Base-by-base conservation (phyloP, 1,140 invertebrate genomes). In the Pectinophora gossypiella region DNA sequence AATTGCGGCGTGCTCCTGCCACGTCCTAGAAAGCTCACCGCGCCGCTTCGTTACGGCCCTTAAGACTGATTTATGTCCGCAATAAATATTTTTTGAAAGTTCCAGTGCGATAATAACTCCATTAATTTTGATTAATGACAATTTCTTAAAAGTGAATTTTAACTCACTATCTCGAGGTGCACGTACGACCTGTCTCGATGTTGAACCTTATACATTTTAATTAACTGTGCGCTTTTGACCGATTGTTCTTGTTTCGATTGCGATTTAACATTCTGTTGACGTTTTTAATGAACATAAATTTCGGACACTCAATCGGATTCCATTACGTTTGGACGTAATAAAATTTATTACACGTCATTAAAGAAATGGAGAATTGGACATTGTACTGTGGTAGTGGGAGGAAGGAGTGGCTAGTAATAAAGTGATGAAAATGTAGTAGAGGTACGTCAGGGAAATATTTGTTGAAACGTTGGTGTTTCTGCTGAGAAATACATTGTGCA, bases 51-150 rank as follows among this genome's bases (percentile, higher is more conserved):
- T 80, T 82, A 76, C 71, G 79, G 74, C 79, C 77, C 78, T 85
- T 83, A 83, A 68, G 47, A 73, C 72, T 85, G 81, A 86, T 85
- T 86, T 85, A 86, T 82, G 74, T 61, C 47, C 53, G 73, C 67
- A 73, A 83, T 86, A 85, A 86, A 85, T 86, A 86, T 85, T 82
- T 85, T 85, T 80, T 85, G 77, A 83, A 86, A 86, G 76, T 85
- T 72, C 52, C 64, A 76, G 67, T 78, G 77, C 80, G 79, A 85
- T 85, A 86, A 86, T 85, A 86, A 86, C 81, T 86, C 81, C 83
- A 86, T 86, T 86, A 83, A 86, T 78, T 85, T 86, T 86, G 83
- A 86, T 86, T 83, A 77, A 86, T 85, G 83, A 80, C 69, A 79
- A 76, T 83, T 86, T 85, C 77, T 80, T 62, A 80, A 83, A 85